Evolutionary conservation across 1,140 invertebrate genomes (phyloP), one percentile per base, ranked within the genome.

Genomic region (Sarcophaga peregrina): DNA sequence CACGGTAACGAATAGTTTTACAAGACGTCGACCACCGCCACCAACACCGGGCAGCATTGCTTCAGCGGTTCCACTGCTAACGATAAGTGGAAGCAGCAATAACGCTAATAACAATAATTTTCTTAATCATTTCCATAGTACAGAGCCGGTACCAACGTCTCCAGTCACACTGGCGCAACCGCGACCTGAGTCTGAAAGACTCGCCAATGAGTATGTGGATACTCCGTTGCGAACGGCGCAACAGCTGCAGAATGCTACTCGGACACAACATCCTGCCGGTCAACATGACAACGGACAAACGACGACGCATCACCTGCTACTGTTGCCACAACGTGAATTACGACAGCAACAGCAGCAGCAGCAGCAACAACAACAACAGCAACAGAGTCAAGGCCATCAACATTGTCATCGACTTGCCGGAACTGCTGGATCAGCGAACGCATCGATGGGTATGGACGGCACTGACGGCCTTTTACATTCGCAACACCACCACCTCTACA

Each of bases 131-230:
- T 89, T 88, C 89, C 87, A 89, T 87, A 87, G 85, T 85, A 85
- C 84, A 86, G 89, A 90, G 78, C 85, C 87, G 78, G 84, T 82
- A 83, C 86, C 88, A 85, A 84, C 84, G 83, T 89, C 89, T 54
- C 86, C 89, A 84, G 89, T 90, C 89, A 94, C 94, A 84, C 92
- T 96, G 87, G 92, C 93, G 85, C 93, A 93, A 87, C 96, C 95
- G 74, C 92, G 95, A 86, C 95, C 95, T 58, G 94, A 95, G 88
- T 93, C 92, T 87, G 95, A 96, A 90, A 92, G 96, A 85, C 92
- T 93, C 86, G 93, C 93, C 88, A 97, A 97, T 92, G 95, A 96
- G 87, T 97, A 97, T 92, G 95, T 96, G 88, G 96, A 97, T 87
- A 95, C 95, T 83, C 96, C 96, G 85, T 92, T 95, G 84, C 88